phyloP scores from a whole-genome alignment of 2,888 invertebrate species.

The Cyrtodaria siliqua region DNA sequence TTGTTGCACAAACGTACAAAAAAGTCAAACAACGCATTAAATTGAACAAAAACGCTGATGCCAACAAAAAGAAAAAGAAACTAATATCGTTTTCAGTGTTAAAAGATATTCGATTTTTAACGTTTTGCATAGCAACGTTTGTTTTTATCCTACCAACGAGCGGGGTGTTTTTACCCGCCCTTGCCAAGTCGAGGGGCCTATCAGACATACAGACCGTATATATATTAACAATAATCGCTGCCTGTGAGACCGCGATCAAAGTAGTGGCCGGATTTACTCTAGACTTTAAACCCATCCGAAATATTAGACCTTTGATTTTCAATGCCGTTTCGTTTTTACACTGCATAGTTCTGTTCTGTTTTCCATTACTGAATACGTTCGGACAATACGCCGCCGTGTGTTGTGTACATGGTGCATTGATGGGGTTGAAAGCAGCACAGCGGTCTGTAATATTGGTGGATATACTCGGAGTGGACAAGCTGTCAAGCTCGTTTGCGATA shows the following conservation, averaged over 20 bases:
- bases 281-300: conserved; percentile 67
- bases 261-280: conserved; percentile 70
- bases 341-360: conserved; percentile 55
- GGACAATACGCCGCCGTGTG: conserved; percentile 49
- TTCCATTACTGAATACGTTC: conserved; percentile 53
- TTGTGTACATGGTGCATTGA: conserved; percentile 19
- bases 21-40: not conserved
- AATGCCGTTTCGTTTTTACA: conserved; percentile 68
- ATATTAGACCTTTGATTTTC: conserved; percentile 69
- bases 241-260: conserved; percentile 69
- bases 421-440: conserved; percentile 55
- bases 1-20: not conserved
- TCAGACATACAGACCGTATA: conserved; percentile 68
- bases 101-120: conserved; percentile 66
- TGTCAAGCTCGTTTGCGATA: conserved; percentile 48
- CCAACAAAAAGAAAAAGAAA: conserved; percentile 22
- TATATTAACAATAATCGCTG: conserved; percentile 69
- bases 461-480: conserved; percentile 53
- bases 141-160: conserved; percentile 61
- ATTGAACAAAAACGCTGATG: not conserved
- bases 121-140: conserved; percentile 59
- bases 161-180: conserved; percentile 74
- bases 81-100: conserved; percentile 52
- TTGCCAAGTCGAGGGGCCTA: conserved; percentile 67
- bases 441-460: conserved; percentile 51